phyloP scores from a whole-genome alignment of 2,113 vertebrate species.

The Burhinus bistriatus region DNA sequence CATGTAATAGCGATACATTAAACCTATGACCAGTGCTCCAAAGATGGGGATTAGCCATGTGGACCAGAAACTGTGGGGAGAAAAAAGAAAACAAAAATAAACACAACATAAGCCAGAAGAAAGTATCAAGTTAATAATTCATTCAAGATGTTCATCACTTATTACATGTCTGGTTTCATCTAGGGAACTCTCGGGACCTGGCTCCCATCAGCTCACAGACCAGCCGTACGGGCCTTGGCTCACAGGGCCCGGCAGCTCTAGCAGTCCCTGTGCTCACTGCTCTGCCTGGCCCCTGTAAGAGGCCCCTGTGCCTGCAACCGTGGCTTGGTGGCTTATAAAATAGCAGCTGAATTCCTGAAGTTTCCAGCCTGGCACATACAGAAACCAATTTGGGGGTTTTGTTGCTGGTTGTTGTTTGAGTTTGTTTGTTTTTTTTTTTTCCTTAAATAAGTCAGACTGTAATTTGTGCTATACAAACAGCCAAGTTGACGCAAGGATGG shows the following conservation, averaged over 20 bases:
- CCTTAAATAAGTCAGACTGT: constrained; percentile 48
- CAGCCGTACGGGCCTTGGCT: background rate
- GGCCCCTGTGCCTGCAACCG: background rate
- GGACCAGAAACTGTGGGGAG: constrained; percentile 78
- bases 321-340: background rate
- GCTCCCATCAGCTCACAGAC: background rate
- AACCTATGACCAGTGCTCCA: constrained; percentile 76
- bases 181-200: background rate
- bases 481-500: constrained; percentile 10
- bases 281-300: background rate
- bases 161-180: background rate
- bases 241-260: background rate
- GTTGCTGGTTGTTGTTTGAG: background rate
- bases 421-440: background rate
- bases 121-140: background rate
- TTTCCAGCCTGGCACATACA: constrained; percentile 15
- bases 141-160: background rate
- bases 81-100: background rate
- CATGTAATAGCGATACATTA: constrained; percentile 88
- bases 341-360: background rate
- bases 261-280: accelerated
- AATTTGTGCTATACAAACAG: constrained; percentile 56
- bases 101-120: background rate
- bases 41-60: constrained; percentile 87
- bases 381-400: background rate